phyloP scores from a whole-genome alignment of 2,797 vertebrate species.

The Adelosebastes latens region DNA sequence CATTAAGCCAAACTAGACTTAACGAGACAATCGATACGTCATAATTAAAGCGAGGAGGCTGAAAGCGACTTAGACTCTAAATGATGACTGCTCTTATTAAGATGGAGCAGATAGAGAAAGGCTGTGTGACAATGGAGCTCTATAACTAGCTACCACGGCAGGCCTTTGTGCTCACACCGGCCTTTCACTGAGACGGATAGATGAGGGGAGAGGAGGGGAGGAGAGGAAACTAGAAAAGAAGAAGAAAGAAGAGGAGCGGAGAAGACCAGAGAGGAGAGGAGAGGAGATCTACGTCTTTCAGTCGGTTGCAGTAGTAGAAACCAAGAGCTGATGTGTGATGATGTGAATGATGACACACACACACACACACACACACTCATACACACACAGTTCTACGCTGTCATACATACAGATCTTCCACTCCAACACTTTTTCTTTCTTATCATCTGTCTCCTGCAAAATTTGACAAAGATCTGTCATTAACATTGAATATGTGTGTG shows the following conservation, averaged over 20 bases:
- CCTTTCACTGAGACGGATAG: constrained; percentile 66
- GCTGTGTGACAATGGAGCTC: constrained; percentile 72
- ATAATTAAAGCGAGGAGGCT: constrained; percentile 85
- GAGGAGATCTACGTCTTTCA: constrained; percentile 12
- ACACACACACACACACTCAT: no score
- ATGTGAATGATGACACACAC: constrained; percentile 31
- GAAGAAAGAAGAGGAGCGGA: neutral
- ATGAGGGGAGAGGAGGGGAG: constrained; percentile 24
- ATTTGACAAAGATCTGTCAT: neutral
- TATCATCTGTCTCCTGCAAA: neutral
- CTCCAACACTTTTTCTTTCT: neutral
- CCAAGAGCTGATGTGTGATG: constrained; percentile 47
- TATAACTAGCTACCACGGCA: constrained; percentile 66
- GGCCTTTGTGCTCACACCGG: constrained; percentile 66
- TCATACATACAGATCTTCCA: neutral
- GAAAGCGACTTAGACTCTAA: constrained; percentile 85
- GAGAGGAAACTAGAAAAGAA: neutral
- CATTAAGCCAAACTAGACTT: constrained; percentile 91
- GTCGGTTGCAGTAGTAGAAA: constrained; percentile 34
- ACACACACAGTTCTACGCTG: no score
- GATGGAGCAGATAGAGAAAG: constrained; percentile 83
- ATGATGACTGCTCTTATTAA: constrained; percentile 89
- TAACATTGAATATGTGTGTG: neutral
- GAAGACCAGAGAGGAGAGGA: neutral
- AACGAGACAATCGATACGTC: constrained; percentile 90